These are phyloP conservation scores for Cantharis flavilabris DNA, from an alignment of 2,888 invertebrate genomes.

Conservation along the genomic window DNA sequence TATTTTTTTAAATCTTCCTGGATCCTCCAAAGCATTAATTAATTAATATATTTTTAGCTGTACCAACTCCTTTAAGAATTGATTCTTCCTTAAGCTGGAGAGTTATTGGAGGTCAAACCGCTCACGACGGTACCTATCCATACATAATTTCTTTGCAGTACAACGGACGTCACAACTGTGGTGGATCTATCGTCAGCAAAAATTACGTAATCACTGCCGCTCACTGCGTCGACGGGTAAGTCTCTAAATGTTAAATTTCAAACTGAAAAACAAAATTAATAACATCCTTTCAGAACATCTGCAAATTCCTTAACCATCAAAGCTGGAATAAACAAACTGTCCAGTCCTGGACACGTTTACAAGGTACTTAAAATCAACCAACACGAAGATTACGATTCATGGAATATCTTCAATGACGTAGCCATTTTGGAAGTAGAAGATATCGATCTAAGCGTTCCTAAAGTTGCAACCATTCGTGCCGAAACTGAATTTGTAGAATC, in stretches of 20 bases:
- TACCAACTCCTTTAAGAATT: background rate
- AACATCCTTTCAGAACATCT: background rate
- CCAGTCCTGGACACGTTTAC: background rate
- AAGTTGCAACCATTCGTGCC: background rate
- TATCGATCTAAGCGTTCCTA: background rate
- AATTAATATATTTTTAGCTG: background rate
- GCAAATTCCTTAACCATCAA: background rate
- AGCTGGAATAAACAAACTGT: background rate
- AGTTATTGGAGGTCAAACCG: constrained; percentile 32
- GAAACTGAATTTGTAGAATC: constrained; percentile 47
- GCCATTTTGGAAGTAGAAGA: background rate
- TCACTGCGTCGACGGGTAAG: constrained; percentile 34
- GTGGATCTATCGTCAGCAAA: constrained; percentile 36
- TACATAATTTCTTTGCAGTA: constrained; percentile 37
- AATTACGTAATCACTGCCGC: constrained; percentile 42
- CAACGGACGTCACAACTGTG: constrained; percentile 35
- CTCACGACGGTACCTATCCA: constrained; percentile 36
- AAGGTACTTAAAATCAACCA: background rate
- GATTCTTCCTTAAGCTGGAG: background rate
- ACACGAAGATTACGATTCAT: background rate
- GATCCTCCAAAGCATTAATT: no score
- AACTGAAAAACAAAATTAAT: background rate
- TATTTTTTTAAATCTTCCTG: no score
- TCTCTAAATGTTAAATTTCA: background rate
- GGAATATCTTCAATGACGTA: background rate